Evolutionary conservation across 2,797 vertebrate species (phyloP), one percentile per base, ranked within the genome.

Genomic region (Gallinago stenura): DNA sequence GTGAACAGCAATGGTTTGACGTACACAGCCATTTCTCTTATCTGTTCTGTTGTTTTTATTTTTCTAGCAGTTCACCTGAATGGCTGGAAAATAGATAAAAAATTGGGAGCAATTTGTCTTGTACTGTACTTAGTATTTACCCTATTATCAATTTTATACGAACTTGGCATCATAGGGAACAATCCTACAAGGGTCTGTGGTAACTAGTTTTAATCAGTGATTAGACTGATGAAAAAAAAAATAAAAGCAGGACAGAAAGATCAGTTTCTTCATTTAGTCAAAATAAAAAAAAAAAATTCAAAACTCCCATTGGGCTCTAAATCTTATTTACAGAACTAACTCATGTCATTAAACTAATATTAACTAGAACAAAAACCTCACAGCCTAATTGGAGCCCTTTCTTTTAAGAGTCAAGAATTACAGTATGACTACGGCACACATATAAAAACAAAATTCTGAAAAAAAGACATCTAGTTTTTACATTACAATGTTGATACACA

Each of bases 141-240:
- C 86, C 97, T 98, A 33, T 90, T 99, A 91, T 98, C 99, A 50
- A 98, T 99, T 98, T 97, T 99, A 46, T 99, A 99, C 70, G 99
- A 99, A 98, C 98, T 99, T 80, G 99, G 99, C 88, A 98, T 99
- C 96, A 99, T 99, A 95, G 99, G 99, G 85, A 99, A 99, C 97
- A 99, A 98, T 97, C 98, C 98, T 56, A 94, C 98, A 96, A 98
- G 86, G 79, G 94, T 98, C 73, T 99, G 99, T 94, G 97, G 98
- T 28, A 98, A 98, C 97, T 99, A 98, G 95, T 71, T 96, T 95
- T 94, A 97, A 91, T 96, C 84, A 76, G 78, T 68, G 54, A 96
- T 85, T 84, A 85, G 93, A 94, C 92, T 89, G 54, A 94, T 92
- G 35, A 84, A 37, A 37, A 37, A 37, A 95, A 96, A 93, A 85